Conservation (phyloP, 2,113 vertebrate genomes). For the Zosterops hypoxanthus region DNA sequence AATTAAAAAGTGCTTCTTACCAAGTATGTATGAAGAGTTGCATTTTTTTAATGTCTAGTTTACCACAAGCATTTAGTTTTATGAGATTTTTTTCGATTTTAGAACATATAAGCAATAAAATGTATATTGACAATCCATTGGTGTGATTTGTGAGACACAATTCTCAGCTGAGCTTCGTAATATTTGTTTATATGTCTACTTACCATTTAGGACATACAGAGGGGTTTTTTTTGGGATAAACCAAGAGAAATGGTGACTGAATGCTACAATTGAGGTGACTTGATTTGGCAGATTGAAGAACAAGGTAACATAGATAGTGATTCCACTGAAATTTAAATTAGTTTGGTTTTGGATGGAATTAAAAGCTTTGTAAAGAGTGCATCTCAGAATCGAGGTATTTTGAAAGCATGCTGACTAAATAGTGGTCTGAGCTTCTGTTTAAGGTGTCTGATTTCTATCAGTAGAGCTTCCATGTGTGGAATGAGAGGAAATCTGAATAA, state of each 20-base stretch:
- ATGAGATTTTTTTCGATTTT: not conserved
- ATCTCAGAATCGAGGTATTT: not conserved
- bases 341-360: not conserved
- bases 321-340: slow-evolving; percentile 18
- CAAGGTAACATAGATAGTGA: not conserved
- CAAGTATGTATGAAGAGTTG: not conserved
- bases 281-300: not conserved
- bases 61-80: not conserved
- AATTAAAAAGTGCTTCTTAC: not conserved
- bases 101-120: not conserved
- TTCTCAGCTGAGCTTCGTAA: not conserved
- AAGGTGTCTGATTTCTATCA: slow-evolving; percentile 15
- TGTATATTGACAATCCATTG: not conserved
- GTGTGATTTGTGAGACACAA: not conserved
- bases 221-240: not conserved
- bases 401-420: not conserved
- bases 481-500: not conserved
- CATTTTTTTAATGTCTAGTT: not conserved
- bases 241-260: not conserved
- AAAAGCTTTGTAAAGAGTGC: not conserved
- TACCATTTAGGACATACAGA: not conserved
- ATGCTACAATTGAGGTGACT: not conserved
- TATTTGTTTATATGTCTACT: not conserved
- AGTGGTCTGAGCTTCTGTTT: not conserved
- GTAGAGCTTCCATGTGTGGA: not conserved